Percentiles rank a stretch among this genome's conserved stretches.
phyloP scores from a whole-genome alignment of 2,113 vertebrate species.

The Physeter macrocephalus region DNA sequence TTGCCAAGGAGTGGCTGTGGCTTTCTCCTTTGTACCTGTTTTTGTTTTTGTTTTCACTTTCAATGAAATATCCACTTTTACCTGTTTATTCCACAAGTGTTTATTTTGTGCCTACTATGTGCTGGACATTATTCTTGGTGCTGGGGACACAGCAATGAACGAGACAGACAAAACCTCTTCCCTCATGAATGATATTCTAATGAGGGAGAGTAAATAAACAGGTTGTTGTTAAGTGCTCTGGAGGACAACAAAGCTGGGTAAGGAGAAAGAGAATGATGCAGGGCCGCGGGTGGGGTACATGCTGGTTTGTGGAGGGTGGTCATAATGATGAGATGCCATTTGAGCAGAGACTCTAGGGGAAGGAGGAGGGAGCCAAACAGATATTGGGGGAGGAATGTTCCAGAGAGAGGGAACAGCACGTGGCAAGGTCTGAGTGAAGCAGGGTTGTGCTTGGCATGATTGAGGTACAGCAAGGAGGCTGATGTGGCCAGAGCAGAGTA shows the following conservation, averaged over 20 bases:
- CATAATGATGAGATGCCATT: not conserved
- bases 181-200: not conserved
- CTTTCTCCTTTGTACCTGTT: not conserved
- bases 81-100: not conserved
- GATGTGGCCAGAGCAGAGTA: not conserved
- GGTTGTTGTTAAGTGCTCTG: not conserved
- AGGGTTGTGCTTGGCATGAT: not conserved
- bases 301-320: not conserved
- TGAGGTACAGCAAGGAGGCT: not conserved
- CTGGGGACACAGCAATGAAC: not conserved
- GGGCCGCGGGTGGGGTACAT: not conserved
- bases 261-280: not conserved
- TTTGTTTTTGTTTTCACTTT: not conserved
- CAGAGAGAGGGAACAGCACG: not conserved
- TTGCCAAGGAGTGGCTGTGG: not conserved
- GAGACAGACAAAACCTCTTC: not conserved
- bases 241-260: not conserved
- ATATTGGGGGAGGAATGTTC: not conserved
- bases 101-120: not conserved
- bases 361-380: not conserved
- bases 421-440: not conserved
- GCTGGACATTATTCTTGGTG: not conserved
- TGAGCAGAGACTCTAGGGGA: not conserved
- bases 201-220: not conserved
- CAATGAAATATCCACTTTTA: not conserved